Percentiles rank a stretch among this genome's conserved stretches.
phyloP scores from a whole-genome alignment of 2,797 vertebrate species.

The Amniataba percoides region DNA sequence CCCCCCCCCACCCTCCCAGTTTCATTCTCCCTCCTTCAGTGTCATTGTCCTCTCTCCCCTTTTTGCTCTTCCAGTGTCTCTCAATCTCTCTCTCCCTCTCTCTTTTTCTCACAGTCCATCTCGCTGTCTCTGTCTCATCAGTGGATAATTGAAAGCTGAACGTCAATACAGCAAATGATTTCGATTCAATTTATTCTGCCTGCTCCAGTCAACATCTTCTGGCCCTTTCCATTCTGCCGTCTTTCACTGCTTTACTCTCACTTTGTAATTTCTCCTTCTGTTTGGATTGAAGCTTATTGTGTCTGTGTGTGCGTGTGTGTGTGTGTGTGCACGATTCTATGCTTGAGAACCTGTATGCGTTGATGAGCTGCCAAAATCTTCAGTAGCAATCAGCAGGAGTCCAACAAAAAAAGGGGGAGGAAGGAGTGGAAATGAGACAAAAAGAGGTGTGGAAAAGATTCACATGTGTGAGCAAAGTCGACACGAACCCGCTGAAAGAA shows the following conservation, averaged over 20 bases:
- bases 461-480: constrained; percentile 52
- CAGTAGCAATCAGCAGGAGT: constrained; percentile 68
- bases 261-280: constrained; percentile 62
- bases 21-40: constrained; percentile 28
- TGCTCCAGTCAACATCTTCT: constrained; percentile 65
- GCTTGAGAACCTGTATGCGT: constrained; percentile 49
- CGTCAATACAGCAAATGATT: constrained; percentile 78
- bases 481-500: constrained; percentile 26
- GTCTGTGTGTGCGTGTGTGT: constrained; percentile 24
- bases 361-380: constrained; percentile 68
- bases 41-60: constrained; percentile 23
- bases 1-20: constrained; percentile 12
- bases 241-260: constrained; percentile 58
- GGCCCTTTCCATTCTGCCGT: constrained; percentile 40
- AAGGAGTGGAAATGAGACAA: constrained; percentile 55
- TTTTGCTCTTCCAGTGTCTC: constrained; percentile 22
- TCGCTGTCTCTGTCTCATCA: constrained; percentile 60
- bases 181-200: constrained; percentile 77
- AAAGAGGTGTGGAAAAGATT: constrained; percentile 43
- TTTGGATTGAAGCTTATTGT: constrained; percentile 42
- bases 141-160: constrained; percentile 79
- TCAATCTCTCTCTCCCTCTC: constrained; percentile 7
- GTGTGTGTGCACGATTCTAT: constrained; percentile 37
- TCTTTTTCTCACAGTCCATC: constrained; percentile 40
- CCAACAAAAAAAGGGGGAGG: constrained; percentile 28